Evolutionary conservation across 2,888 invertebrate genomes (phyloP), one percentile per base, ranked within the genome.

Genomic region (Lottia scabra): DNA sequence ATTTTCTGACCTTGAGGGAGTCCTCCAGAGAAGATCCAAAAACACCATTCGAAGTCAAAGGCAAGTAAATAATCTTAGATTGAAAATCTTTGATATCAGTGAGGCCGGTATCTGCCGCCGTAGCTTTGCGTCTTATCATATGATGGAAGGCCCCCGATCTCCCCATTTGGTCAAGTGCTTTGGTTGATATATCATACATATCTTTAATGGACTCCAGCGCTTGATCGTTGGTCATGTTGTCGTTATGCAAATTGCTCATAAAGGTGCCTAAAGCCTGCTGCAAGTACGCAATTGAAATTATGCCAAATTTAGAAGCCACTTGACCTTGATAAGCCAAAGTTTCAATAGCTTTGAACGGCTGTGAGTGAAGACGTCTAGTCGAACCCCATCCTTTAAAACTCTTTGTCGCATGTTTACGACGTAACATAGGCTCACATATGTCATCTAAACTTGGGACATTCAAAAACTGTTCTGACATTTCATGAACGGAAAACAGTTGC

Each of bases 1-100:
- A 75, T 69, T 79, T 79, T 26, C 73, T 46, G 38, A 70, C 62
- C 65, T 75, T 75, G n/a, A n/a, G n/a, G n/a, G n/a, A n/a, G n/a
- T n/a, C n/a, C n/a, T n/a, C n/a, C n/a, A n/a, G n/a, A n/a, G n/a
- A n/a, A n/a, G n/a, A n/a, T n/a, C n/a, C 19, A 77, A 75, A 77
- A 5, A 79, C 72, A 10, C 73, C 75, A 13, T 73, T n/a, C 56
- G 19, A n/a, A 19, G 56, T 56, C 6, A 56, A 19, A 4, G 19
- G 56, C 8, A 56, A 56, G 19, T 48, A n/a, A 13, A n/a, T n/a
- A 1, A 48, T 1, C n/a, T 16, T 48, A 3, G 56, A n/a, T 10
- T 6, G 6, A 19, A n/a, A 1, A 12, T 56, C 19, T 8, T 56
- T 19, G 15, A 2, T 19, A 19, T 56, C n/a, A 15, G 19, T 19